Conservation (phyloP, 2,888 invertebrate genomes). For the Tuta absoluta region DNA sequence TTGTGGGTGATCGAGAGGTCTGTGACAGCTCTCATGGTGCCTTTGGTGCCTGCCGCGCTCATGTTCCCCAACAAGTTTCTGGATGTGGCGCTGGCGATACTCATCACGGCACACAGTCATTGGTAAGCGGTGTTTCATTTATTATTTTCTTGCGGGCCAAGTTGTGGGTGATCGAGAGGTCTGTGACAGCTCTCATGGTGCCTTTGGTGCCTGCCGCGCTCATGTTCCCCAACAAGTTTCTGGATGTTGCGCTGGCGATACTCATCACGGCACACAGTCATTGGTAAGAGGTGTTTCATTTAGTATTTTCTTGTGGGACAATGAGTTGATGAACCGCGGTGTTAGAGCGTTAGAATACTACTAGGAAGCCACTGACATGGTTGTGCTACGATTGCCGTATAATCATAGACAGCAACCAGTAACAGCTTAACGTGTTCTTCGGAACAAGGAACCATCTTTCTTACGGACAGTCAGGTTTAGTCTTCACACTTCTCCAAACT, state of each 20-base stretch:
- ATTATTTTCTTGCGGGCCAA: conserved; percentile 59
- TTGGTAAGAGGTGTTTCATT: conserved; percentile 83
- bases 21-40: conserved; percentile 83
- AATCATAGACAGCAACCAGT: too few species aligned
- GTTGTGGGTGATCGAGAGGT: conserved; percentile 90
- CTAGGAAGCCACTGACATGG: too few species aligned
- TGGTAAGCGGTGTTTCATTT: conserved; percentile 83
- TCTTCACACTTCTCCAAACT: too few species aligned
- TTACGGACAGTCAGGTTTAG: too few species aligned
- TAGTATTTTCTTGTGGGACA: conserved; percentile 54
- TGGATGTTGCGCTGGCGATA: conserved; percentile 86
- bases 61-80: conserved; percentile 83
- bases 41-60: conserved; percentile 86
- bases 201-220: conserved; percentile 87
- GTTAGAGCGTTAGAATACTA: too few species aligned
- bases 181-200: conserved; percentile 83
- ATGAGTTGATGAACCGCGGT: too few species aligned
- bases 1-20: conserved; percentile 90
- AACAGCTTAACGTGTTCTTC: too few species aligned
- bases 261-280: conserved; percentile 87
- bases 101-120: conserved; percentile 87
- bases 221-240: conserved; percentile 82
- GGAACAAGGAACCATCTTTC: too few species aligned
- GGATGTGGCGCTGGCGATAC: conserved; percentile 85
- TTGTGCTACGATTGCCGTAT: too few species aligned